Base-by-base conservation (phyloP, 1,140 invertebrate species). In the Orussus abietinus region DNA sequence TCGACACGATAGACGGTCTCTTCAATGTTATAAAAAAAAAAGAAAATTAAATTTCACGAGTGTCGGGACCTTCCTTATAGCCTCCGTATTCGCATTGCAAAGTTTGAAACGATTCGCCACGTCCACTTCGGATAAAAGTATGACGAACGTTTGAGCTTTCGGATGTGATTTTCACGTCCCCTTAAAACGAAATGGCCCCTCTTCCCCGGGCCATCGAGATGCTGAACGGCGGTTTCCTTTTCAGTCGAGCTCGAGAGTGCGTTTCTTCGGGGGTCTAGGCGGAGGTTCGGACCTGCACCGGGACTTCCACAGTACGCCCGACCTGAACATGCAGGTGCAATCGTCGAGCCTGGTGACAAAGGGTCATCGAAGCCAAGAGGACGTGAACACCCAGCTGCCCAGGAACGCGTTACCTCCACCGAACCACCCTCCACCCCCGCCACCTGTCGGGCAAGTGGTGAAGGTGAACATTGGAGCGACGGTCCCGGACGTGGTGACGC, bases 241-340 rank as follows among this genome's bases (percentile, higher is more conserved):
- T 10, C 59, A 76, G 74, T 62, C 65, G 10, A 72, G 53, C 46
- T 66, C 64, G 21, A 66, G 76, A 49, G 75, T 79, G 20, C 70
- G 77, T 19, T 81, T 81, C 59, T 74, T 76, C 37, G 74, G 74
- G 33, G 69, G 75, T 25, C 57, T 72, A n/a, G 71, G 69, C 15
- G 65, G 68, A n/a, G 67, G 71, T 34, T 70, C 70, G 6, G 79
- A 83, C 53, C 76, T 92, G 10, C 86, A 90, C 49, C 80, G 90
- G 39, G 85, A 86, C 45, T 94, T 92, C 72, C 89, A 92, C 63
- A 90, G 87, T 34, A 92, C 90, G 14, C 90, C 91, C 0, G 90
- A 94, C 69, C 64, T 92, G 17, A 80, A 80, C 38, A 57, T 73
- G 20, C 72, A 76, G 47, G 70, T 64, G 30, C 65, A 71, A 29